Evolutionary conservation across 2,113 vertebrate genomes (phyloP), one percentile per base, ranked within the genome.

Genomic region (Podocnemis expansa): DNA sequence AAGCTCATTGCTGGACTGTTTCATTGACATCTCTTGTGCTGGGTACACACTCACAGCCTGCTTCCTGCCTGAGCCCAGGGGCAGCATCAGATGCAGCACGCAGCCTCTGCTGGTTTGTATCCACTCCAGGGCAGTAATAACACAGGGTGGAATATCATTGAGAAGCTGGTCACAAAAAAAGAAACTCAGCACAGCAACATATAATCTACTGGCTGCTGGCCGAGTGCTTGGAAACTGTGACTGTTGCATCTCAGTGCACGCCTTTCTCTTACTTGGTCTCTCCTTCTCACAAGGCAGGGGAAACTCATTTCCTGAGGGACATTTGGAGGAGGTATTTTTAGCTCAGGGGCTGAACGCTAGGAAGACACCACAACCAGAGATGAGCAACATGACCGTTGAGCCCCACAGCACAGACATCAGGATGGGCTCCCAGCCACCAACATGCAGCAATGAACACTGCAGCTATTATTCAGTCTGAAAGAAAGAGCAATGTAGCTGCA

Each of bases 121-220:
- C 21, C 6, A 47, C 88, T 84, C 70, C 6, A 0, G 51, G 21
- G 89, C 55, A 70, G 86, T 29, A n/a, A 49, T 84, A 1, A 5
- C 43, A 73, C 25, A n/a, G 14, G 3, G 6, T n/a, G 4, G 2
- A 45, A 83, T 6, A 92, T 78, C 85, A 47, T 88, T 85, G 19
- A 29, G 10, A 88, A 73, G 45, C 16, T 43, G 38, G 79, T 38
- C 56, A 60, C 86, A 54, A 10, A 58, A 81, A 25, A 91, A 27
- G 81, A 82, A 16, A 17, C 51, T 67, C 78, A 94, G 95, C 87
- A 80, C 16, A 14, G 81, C 93, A 93, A 90, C 73, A 89, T 93
- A 29, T 95, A 95, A 96, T 95, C 91, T 94, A 91, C 94, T 80
- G 85, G 86, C 86, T 93, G 96, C 93, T 97, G 97, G 95, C 96